phyloP scores from a whole-genome alignment of 2,113 vertebrate genomes.

The Phrynocephalus versicolor region DNA sequence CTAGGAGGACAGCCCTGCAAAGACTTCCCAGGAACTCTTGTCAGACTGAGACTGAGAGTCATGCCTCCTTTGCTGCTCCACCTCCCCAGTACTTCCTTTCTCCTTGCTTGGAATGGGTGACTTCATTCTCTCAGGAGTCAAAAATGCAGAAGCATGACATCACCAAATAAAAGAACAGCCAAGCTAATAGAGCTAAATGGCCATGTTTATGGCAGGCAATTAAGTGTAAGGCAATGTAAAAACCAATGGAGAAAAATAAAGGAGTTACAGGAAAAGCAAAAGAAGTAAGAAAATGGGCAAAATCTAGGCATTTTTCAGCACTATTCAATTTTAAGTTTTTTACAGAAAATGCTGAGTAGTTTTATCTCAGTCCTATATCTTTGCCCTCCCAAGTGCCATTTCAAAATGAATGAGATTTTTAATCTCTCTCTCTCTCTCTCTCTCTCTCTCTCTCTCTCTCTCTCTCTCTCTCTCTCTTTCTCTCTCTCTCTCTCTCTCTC shows the following conservation, averaged over 20 bases:
- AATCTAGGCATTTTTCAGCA: slow-evolving; percentile 1
- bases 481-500: not conserved
- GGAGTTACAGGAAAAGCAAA: not conserved
- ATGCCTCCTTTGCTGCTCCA: not conserved
- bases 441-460: not conserved
- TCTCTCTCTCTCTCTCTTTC: not conserved
- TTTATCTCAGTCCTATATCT: not conserved
- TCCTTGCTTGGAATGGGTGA: not conserved
- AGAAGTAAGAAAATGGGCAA: not conserved
- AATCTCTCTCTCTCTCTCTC: not conserved
- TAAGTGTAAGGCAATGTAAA: not conserved
- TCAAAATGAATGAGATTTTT: slow-evolving; percentile 25
- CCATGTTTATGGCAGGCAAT: not conserved
- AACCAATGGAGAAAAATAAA: not conserved
- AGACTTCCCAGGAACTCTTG: not conserved
- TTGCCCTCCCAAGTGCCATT: not conserved
- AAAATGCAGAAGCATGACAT: not conserved
- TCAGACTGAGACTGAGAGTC: not conserved
- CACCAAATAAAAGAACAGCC: not conserved
- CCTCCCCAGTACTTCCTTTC: not conserved
- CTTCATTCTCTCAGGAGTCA: not conserved
- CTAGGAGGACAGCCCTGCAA: not conserved
- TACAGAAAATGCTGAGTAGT: not conserved
- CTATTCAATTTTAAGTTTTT: not conserved
- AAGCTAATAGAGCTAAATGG: not conserved